These are phyloP conservation scores for Hiodon alosoides DNA, from an alignment of 2,113 vertebrate genomes.

Conservation along the genomic window DNA sequence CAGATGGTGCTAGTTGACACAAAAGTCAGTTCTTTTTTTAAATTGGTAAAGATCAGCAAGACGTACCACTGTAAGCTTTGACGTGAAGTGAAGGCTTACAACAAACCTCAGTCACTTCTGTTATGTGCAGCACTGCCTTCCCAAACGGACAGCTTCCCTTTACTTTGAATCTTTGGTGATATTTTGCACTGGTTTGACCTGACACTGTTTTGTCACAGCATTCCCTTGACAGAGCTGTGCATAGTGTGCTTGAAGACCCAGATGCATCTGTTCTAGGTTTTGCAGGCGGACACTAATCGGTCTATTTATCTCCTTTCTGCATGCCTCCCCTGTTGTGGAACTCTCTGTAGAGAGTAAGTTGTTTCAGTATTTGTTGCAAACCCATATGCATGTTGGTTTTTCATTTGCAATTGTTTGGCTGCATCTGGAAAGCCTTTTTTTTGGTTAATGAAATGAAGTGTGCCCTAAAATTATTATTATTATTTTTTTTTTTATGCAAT, in stretches of 20 bases:
- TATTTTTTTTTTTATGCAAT: background rate
- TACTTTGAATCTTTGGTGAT: background rate
- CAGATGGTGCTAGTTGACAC: background rate
- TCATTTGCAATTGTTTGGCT: conserved; percentile 59
- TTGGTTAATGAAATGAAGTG: conserved; percentile 4
- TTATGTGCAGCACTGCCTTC: background rate
- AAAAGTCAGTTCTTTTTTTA: too few relatives aligned
- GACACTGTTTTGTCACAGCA: background rate
- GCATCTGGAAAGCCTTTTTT: conserved; percentile 14
- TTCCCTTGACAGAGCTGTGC: background rate
- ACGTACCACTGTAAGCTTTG: background rate
- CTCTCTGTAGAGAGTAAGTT: conserved; percentile 86
- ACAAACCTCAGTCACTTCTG: background rate
- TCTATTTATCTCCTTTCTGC: conserved; percentile 77
- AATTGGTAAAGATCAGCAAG: background rate
- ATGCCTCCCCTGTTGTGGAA: conserved; percentile 79
- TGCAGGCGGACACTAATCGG: conserved; percentile 68
- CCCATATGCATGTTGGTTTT: conserved; percentile 25
- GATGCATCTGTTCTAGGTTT: background rate
- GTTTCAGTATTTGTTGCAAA: conserved; percentile 69
- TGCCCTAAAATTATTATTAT: background rate
- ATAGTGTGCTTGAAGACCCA: background rate
- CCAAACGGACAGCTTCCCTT: background rate
- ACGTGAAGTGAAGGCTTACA: background rate
- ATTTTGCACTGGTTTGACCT: background rate